phyloP scores from a whole-genome alignment of 2,797 vertebrate species.

The Pseudotriccus pelzelni region DNA sequence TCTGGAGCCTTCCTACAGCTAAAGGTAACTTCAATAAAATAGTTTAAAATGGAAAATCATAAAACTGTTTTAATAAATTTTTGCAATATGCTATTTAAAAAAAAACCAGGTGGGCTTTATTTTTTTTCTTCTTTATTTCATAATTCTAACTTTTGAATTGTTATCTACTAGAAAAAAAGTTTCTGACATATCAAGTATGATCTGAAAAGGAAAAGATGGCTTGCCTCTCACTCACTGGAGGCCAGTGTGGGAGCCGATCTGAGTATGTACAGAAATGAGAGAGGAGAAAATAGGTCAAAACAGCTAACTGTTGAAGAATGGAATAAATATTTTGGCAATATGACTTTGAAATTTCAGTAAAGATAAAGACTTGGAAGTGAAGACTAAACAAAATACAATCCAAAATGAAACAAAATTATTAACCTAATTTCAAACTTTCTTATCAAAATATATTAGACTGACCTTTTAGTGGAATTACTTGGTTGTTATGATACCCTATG shows the following conservation, averaged over 20 bases:
- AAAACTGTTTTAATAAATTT: neutral
- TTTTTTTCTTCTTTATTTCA: neutral
- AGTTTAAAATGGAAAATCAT: neutral
- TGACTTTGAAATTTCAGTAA: neutral
- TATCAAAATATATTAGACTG: neutral
- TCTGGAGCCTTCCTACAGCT: neutral
- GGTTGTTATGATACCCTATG: accelerated
- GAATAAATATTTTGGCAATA: neutral
- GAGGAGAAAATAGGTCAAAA: neutral
- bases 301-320: neutral
- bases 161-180: neutral
- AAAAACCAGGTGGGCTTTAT: neutral
- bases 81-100: neutral
- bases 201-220: neutral
- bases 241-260: neutral
- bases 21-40: neutral
- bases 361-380: neutral
- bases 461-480: neutral
- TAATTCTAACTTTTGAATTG: neutral
- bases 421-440: neutral
- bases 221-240: neutral
- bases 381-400: neutral
- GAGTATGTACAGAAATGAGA: neutral
- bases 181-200: neutral
- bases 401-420: neutral